A percentile compares a stretch with the other conserved stretches of the same genome.
phyloP scores from a whole-genome alignment of 2,113 vertebrate species.

The Scolopax mira region DNA sequence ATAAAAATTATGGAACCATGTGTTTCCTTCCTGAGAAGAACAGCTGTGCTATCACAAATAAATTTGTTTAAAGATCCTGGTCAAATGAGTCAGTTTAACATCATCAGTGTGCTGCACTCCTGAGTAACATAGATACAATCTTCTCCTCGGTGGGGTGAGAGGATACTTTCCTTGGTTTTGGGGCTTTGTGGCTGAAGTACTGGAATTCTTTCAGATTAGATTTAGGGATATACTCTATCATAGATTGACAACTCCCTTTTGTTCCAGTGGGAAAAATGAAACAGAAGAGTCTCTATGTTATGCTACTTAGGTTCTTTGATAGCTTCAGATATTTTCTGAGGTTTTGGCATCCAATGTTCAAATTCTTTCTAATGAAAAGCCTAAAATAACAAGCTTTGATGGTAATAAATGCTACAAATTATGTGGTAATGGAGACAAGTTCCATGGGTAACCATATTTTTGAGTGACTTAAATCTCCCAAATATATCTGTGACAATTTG shows the following conservation, averaged over 20 bases:
- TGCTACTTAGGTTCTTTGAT: background rate
- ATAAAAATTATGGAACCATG: slow-evolving; percentile 41
- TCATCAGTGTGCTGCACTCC: slow-evolving; percentile 16
- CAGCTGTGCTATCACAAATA: slow-evolving; percentile 30
- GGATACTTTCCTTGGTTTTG: background rate
- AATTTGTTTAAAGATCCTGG: slow-evolving; percentile 34
- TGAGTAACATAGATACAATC: background rate
- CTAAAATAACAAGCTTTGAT: slow-evolving; percentile 19
- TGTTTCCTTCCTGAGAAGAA: slow-evolving; percentile 21
- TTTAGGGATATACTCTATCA: slow-evolving; percentile 23
- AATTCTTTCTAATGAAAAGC: slow-evolving; percentile 13
- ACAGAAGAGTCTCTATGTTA: slow-evolving; percentile 3
- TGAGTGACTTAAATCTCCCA: background rate
- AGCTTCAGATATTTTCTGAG: slow-evolving; percentile 24
- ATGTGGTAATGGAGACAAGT: background rate
- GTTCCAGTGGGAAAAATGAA: slow-evolving; percentile 27
- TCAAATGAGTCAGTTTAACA: slow-evolving; percentile 46
- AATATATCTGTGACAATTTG: background rate
- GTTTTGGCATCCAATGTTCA: slow-evolving; percentile 5
- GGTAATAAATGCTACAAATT: background rate
- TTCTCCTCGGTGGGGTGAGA: background rate
- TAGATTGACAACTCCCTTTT: slow-evolving; percentile 16
- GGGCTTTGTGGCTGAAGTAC: background rate
- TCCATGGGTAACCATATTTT: background rate
- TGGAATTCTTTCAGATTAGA: slow-evolving; percentile 27